Evolutionary conservation across 1,140 invertebrate species (phyloP), one percentile per base, ranked within the genome.

Genomic region (Temnothorax nylanderi): DNA sequence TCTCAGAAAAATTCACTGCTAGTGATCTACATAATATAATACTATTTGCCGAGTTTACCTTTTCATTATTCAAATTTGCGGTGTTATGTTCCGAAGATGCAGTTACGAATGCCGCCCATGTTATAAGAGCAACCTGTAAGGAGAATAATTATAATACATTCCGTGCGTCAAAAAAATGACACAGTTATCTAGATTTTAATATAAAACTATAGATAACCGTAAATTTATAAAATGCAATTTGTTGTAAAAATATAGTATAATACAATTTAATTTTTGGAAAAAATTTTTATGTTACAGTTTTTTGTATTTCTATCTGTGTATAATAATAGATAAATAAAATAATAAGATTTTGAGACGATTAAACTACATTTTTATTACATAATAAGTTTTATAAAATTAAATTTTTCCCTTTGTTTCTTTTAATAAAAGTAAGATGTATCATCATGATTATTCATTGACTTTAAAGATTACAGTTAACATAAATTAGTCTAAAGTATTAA

Each of bases 81-180:
- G 71, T 65, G 56, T 87, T 74, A 21, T 78, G 76, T 77, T 87
- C 89, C 60, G 47, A 67, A 64, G 85, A 87, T 74, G 78, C 93
- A 84, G 90, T 92, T 75, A 90, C 90, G 75, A 89, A 87, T 87
- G 87, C 88, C 85, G 91, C 89, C 91, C 94, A 93, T 87, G 91
- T 82, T 88, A 93, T 87, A 89, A 92, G 78, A 77, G 88, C 88
- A 86, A 94, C 88, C 94, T 95, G 88, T 74, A 92, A 94, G 89
- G 76, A 91, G 89, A 92, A 85, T 67, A 85, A 88, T 74, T 80
- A 84, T 18, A n/a, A 69, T 81, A 37, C n/a, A 21, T 18, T 10
- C 10, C 0, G 6, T 13, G 2, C 26, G 13, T 10, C 0, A 62
- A 51, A 65, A 65, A 18, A 75, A 85, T 81, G 26, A 49, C 18